These are phyloP conservation scores for Tanypteryx hageni DNA, from an alignment of 2,888 invertebrate genomes.

Conservation along the genomic window DNA sequence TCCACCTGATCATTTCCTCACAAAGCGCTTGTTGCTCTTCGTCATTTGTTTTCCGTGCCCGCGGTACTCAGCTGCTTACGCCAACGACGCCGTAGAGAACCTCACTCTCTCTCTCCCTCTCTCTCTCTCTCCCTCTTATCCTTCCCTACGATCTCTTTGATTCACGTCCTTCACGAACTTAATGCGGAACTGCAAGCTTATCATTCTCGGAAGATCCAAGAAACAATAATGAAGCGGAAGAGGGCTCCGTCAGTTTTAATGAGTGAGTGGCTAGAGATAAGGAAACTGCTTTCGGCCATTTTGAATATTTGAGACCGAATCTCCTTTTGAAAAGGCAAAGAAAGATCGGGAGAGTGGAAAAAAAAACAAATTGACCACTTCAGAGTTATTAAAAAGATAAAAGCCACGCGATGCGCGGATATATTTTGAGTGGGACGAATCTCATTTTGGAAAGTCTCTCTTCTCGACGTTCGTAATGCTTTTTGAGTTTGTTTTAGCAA, in stretches of 20 bases:
- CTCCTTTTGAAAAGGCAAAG: background rate
- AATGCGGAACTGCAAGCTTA: background rate
- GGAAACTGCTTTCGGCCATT: conserved; percentile 6
- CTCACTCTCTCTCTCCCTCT: too few relatives aligned
- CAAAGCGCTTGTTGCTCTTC: too few relatives aligned
- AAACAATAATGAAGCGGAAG: background rate
- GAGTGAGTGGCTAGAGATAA: background rate
- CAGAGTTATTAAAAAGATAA: too few relatives aligned
- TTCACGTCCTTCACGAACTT: background rate
- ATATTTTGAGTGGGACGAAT: too few relatives aligned
- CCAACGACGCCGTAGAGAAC: too few relatives aligned
- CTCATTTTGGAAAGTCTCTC: too few relatives aligned
- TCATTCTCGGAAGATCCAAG: background rate
- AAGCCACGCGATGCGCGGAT: too few relatives aligned
- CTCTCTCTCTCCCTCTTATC: background rate
- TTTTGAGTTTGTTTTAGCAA: too few relatives aligned
- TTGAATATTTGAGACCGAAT: background rate
- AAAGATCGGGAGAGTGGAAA: background rate
- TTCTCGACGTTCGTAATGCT: too few relatives aligned
- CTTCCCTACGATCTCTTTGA: background rate
- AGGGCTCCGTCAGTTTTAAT: background rate
- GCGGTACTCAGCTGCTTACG: too few relatives aligned
- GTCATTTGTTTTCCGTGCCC: too few relatives aligned
- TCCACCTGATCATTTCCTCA: too few relatives aligned
- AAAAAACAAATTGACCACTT: background rate